A percentile compares a stretch with the other conserved stretches of the same genome.
These are phyloP conservation scores for Drosophila kurseongensis DNA, from an alignment of 1,140 invertebrate species.

Conservation along the genomic window DNA sequence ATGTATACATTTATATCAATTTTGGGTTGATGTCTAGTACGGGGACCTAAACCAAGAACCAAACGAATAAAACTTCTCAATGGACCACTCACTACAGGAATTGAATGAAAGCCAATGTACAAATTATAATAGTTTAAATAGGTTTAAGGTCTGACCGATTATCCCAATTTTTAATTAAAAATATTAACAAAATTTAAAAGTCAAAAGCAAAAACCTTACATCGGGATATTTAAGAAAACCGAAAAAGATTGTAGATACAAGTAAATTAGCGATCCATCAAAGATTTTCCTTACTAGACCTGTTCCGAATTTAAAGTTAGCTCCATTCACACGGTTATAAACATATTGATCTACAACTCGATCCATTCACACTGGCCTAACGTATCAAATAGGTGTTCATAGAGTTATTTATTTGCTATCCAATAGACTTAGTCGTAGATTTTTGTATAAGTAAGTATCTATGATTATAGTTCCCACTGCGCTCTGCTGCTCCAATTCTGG, in stretches of 20 bases:
- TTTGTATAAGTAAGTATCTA: conserved; percentile 28
- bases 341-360: conserved; percentile 4
- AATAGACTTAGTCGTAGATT: conserved; percentile 41
- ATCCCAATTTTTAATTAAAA: too few relatives aligned
- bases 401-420: conserved; percentile 17
- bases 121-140: not conserved
- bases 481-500: conserved; percentile 16
- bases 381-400: conserved; percentile 14
- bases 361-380: conserved; percentile 21
- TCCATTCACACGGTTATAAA: conserved; percentile 26
- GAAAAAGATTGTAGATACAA: not conserved
- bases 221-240: not conserved
- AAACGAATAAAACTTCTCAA: not conserved
- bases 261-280: too few relatives aligned
- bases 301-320: conserved; percentile 12
- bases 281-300: not conserved
- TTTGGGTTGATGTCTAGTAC: conserved; percentile 19
- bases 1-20: conserved; percentile 73
- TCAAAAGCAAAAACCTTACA: too few relatives aligned
- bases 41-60: not conserved
- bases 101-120: not conserved
- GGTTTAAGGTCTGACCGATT: too few relatives aligned
- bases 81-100: too few relatives aligned
- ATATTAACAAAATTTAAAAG: too few relatives aligned
- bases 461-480: conserved; percentile 33